Conservation (phyloP, 2,797 vertebrate genomes). For the Leucoraja ocellata region DNA sequence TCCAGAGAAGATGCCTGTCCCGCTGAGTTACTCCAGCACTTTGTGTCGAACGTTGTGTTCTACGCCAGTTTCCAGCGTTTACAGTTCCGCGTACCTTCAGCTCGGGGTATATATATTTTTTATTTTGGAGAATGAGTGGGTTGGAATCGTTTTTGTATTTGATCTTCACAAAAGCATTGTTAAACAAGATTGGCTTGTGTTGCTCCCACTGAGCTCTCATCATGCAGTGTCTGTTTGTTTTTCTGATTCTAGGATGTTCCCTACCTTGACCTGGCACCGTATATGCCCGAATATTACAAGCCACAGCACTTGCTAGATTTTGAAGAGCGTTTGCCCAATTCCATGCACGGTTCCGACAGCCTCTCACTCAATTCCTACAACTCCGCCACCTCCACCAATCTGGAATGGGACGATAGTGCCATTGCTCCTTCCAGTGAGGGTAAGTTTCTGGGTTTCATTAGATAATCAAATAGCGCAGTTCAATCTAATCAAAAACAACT, state of each 20-base stretch:
- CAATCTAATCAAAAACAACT: slow-evolving; percentile 35
- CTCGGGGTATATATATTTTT: not conserved
- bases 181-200: too few species aligned
- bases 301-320: slow-evolving; percentile 93
- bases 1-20: too few species aligned
- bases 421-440: slow-evolving; percentile 97
- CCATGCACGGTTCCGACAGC: slow-evolving; percentile 72
- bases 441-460: slow-evolving; percentile 48
- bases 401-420: slow-evolving; percentile 97
- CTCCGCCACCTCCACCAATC: slow-evolving; percentile 89
- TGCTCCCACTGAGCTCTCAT: not conserved
- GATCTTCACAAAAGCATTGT: not conserved
- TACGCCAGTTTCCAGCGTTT: too few species aligned
- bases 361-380: slow-evolving; percentile 94
- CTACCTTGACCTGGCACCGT: slow-evolving; percentile 89
- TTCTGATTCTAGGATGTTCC: slow-evolving; percentile 74
- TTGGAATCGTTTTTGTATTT: not conserved
- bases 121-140: too few species aligned
- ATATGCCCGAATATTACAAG: slow-evolving; percentile 98
- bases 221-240: not conserved
- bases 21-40: too few species aligned
- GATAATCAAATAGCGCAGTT: slow-evolving; percentile 41
- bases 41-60: too few species aligned
- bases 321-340: slow-evolving; percentile 88
- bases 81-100: too few species aligned